Conservation (phyloP, 2,888 invertebrate genomes). For the Pollenia griseotomentosa region DNA sequence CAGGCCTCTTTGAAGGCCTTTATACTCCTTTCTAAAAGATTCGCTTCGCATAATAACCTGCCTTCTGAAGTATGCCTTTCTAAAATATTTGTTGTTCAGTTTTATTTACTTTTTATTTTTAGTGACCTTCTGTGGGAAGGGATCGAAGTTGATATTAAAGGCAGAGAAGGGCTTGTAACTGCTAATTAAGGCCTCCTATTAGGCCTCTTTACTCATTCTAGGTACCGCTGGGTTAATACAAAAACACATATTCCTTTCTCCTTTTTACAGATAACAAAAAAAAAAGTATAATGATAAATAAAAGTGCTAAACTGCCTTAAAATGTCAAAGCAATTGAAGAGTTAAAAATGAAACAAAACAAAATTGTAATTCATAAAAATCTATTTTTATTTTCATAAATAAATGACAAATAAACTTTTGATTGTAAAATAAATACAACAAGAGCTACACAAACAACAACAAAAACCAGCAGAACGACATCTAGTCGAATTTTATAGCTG, state of each 20-base stretch:
- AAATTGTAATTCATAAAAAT: slow-evolving; percentile 73
- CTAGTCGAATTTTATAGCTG: slow-evolving; percentile 35
- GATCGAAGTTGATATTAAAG: too few species aligned
- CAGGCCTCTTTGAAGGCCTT: too few species aligned
- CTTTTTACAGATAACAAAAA: background rate
- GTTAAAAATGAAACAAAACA: slow-evolving; percentile 51
- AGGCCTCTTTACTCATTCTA: too few species aligned
- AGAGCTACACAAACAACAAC: slow-evolving; percentile 34
- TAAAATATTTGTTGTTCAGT: too few species aligned
- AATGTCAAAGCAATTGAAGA: slow-evolving; percentile 53
- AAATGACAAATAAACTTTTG: slow-evolving; percentile 70
- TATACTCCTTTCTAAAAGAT: too few species aligned
- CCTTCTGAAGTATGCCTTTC: too few species aligned
- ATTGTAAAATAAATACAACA: slow-evolving; percentile 68
- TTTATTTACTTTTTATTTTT: too few species aligned
- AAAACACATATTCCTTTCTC: background rate
- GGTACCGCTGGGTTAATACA: too few species aligned
- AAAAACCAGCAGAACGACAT: slow-evolving; percentile 21
- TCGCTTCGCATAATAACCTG: too few species aligned
- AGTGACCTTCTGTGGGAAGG: too few species aligned
- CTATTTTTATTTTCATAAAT: slow-evolving; percentile 71
- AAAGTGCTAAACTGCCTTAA: slow-evolving; percentile 26
- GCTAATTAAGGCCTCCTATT: too few species aligned
- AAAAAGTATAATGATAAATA: background rate
- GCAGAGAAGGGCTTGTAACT: too few species aligned